phyloP scores from a whole-genome alignment of 2,797 vertebrate species.

The Peromyscus eremicus region DNA sequence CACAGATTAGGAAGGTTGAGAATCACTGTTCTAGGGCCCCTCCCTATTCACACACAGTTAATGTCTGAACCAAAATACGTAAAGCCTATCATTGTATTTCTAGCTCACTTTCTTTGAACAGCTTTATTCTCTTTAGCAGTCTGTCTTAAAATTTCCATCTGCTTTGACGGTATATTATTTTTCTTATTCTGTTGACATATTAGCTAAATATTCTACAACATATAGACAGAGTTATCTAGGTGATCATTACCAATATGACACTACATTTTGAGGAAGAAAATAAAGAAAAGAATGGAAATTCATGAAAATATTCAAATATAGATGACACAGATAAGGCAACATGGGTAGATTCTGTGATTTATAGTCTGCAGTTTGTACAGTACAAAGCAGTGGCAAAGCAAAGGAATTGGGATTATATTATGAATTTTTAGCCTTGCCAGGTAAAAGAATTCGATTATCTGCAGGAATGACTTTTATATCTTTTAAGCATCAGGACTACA shows the following conservation, averaged over 20 bases:
- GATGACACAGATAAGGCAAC: not conserved
- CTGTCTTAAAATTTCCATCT: not conserved
- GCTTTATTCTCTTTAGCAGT: not conserved
- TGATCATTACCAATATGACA: not conserved
- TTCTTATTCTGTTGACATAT: not conserved
- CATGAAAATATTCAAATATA: not conserved
- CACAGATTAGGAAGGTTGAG: not conserved
- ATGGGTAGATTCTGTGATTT: not conserved
- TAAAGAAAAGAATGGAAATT: not conserved
- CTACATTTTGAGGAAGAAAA: not conserved
- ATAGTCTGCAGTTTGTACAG: not conserved
- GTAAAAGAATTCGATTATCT: not conserved
- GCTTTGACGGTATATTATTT: not conserved
- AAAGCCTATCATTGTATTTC: not conserved
- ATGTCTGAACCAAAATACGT: not conserved
- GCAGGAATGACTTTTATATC: not conserved
- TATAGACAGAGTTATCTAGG: not conserved
- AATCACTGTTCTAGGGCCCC: not conserved
- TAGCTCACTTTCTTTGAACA: not conserved
- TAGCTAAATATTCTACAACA: not conserved
- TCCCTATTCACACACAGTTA: not conserved
- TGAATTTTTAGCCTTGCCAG: not conserved
- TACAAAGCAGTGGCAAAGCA: not conserved
- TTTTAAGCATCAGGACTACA: not conserved
- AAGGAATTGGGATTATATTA: not conserved